Evolutionary conservation across 2,888 invertebrate species (phyloP).

Genomic region (Oasisia sp.): DNA sequence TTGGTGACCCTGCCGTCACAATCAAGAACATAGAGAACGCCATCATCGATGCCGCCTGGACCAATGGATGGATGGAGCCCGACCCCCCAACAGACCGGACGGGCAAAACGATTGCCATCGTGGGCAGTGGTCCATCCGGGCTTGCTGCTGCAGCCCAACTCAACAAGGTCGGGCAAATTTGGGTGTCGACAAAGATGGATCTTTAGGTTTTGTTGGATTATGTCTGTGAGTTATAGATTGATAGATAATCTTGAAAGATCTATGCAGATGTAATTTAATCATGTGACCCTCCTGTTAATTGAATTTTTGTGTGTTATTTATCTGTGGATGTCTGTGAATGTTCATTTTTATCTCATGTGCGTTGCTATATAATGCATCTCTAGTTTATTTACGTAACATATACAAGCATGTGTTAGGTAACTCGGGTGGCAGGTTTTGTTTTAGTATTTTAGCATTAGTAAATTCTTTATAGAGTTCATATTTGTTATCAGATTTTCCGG

Average conservation of each 20-base stretch:
- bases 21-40: slow-evolving; percentile 99
- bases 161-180: slow-evolving; percentile 74
- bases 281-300: no score
- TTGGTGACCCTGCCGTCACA: slow-evolving; percentile 95
- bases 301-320: no score
- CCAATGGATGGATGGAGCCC: slow-evolving; percentile 92
- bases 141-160: slow-evolving; percentile 96
- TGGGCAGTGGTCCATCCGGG: slow-evolving; percentile 92
- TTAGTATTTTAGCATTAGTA: no score
- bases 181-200: background rate
- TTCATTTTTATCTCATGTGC: no score
- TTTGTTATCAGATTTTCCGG: no score
- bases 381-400: no score
- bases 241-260: background rate
- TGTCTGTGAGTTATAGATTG: background rate
- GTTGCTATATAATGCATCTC: no score
- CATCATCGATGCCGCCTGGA: slow-evolving; percentile 97
- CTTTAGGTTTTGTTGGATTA: background rate
- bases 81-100: slow-evolving; percentile 80
- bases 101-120: slow-evolving; percentile 85
- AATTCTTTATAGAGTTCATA: no score
- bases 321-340: no score
- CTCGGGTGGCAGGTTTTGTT: no score
- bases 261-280: no score
- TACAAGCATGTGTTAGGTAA: no score